Evolutionary conservation across 2,888 invertebrate species (phyloP), one percentile per base, ranked within the genome.

Genomic region (Drosophila peninsularis): DNA sequence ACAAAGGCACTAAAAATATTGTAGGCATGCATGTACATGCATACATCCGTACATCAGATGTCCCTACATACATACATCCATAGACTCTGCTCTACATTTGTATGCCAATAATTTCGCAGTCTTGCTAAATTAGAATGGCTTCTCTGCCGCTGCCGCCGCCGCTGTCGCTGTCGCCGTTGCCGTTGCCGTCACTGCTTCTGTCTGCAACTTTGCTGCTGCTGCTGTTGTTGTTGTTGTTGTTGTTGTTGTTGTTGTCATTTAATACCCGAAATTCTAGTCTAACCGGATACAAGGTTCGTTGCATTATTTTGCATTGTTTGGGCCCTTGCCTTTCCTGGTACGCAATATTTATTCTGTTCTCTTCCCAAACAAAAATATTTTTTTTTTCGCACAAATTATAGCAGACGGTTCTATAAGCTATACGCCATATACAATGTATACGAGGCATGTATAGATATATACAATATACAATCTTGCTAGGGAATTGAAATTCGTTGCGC

Each of bases 261-360:
- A 87, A 89, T 89, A 87, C 85, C 85, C 89, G 88, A 90, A 89
- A 87, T 89, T 90, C 90, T 89, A 89, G 90, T 90, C 88, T 80
- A 82, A 89, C 90, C 89, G 89, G 89, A 89, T 90, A 77, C 75
- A 87, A 81, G 89, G 89, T 90, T 90, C 87, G 88, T 71, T 90
- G 89, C 90, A 90, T 89, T 90, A 89, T 85, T 82, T 87, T 82
- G 82, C 82, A 88, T 86, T 87, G 75, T 75, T 85, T 67, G 49
- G 41, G 52, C 56, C 61, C 63, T 58, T 77, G 65, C 36, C 65
- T 80, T 73, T 80, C 72, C 77, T 60, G 65, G 71, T 75, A 62
- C 64, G 50, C 70, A 44, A 64, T 69, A 60, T 62, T 57, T 58
- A 56, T 57, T 62, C 42, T 42, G 19, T 24, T 41, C 62, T 37